A percentile compares a stretch with the other conserved stretches of the same genome.
These are phyloP conservation scores for Cydia strobilella DNA, from an alignment of 1,140 invertebrate species.

Conservation along the genomic window DNA sequence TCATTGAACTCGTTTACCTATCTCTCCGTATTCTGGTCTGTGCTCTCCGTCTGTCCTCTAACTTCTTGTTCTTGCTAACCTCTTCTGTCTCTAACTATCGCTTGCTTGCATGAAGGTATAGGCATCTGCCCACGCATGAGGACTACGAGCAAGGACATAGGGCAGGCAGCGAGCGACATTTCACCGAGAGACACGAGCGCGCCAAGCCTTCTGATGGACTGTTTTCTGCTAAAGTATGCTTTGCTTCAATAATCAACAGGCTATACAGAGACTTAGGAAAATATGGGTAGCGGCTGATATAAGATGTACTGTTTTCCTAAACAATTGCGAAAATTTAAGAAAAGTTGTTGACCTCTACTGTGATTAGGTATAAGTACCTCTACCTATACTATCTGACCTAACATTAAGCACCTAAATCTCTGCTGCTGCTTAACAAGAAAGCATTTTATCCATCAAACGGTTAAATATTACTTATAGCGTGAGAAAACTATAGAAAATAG, in stretches of 20 bases:
- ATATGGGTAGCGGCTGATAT: neutral
- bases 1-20: neutral
- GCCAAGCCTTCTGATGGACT: constrained; percentile 83
- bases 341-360: no score
- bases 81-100: constrained; percentile 63
- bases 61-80: constrained; percentile 6
- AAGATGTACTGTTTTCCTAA: no score
- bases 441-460: neutral
- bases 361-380: no score
- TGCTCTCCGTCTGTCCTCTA: neutral
- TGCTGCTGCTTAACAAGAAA: neutral
- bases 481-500: neutral
- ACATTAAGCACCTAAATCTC: neutral
- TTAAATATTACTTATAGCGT: neutral
- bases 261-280: neutral
- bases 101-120: constrained; percentile 83
- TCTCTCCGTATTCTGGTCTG: neutral
- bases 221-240: constrained; percentile 87
- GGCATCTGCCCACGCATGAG: constrained; percentile 83
- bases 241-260: constrained; percentile 40
- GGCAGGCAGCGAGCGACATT: constrained; percentile 85
- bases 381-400: neutral
- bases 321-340: no score
- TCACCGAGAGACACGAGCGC: constrained; percentile 85
- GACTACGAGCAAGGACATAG: constrained; percentile 86